A percentile compares a stretch with the other conserved stretches of the same genome.
These are phyloP conservation scores for Heterodera schachtii DNA, from an alignment of 1,140 invertebrate genomes.

Conservation along the genomic window DNA sequence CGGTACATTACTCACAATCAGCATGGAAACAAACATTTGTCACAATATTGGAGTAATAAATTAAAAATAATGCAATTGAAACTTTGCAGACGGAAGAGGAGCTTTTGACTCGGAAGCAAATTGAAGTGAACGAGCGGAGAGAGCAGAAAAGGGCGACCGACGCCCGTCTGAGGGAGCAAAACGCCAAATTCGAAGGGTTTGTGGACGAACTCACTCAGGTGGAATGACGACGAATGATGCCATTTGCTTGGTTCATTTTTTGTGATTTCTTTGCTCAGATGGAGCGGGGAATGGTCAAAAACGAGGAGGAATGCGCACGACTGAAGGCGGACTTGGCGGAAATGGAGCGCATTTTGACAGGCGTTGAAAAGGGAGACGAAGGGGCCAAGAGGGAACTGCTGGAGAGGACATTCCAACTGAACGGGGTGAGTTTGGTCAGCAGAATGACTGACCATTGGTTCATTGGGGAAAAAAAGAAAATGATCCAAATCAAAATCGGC, in stretches of 20 bases:
- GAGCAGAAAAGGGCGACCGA: background rate
- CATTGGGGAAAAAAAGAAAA: too few relatives aligned
- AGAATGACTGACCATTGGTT: too few relatives aligned
- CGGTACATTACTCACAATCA: too few relatives aligned
- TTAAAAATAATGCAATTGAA: too few relatives aligned
- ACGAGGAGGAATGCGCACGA: constrained; percentile 33
- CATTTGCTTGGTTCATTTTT: background rate
- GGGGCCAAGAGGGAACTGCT: constrained; percentile 15
- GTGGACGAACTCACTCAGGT: constrained; percentile 47
- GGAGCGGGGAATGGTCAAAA: constrained; percentile 44
- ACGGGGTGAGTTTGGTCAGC: background rate
- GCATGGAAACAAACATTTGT: too few relatives aligned
- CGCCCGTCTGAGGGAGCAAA: background rate
- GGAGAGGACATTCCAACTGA: constrained; percentile 16
- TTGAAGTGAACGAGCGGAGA: background rate
- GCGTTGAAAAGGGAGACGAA: constrained; percentile 25
- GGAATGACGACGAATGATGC: background rate
- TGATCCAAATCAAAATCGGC: too few relatives aligned
- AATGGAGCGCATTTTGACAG: constrained; percentile 29
- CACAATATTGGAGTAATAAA: too few relatives aligned
- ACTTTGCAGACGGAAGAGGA: constrained; percentile 40
- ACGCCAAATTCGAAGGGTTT: constrained; percentile 44
- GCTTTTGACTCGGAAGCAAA: background rate
- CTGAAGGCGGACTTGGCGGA: constrained; percentile 31
- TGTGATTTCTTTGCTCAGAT: constrained; percentile 4